phyloP scores from a whole-genome alignment of 2,797 vertebrate species.

The Alauda arvensis region DNA sequence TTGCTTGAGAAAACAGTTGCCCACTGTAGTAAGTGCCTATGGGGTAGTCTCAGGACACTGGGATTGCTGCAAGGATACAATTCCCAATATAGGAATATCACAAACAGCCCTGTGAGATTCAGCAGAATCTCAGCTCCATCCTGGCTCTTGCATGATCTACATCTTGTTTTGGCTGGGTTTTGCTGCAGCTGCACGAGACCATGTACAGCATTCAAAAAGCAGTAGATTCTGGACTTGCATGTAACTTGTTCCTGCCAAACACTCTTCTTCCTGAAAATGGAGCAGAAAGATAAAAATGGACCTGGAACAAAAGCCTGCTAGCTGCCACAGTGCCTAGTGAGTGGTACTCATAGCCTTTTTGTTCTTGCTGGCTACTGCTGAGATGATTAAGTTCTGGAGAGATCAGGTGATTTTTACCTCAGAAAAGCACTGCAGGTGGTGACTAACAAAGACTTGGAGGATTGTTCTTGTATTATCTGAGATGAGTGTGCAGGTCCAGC shows the following conservation, averaged over 20 bases:
- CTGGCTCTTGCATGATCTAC: not conserved
- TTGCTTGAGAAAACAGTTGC: not conserved
- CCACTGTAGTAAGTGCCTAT: not conserved
- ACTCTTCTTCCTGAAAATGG: conserved; percentile 23
- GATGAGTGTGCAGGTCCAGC: not conserved
- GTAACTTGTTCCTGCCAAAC: conserved; percentile 9
- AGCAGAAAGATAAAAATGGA: conserved; percentile 16
- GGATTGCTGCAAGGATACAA: not conserved
- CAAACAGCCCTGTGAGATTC: not conserved
- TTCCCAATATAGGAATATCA: not conserved
- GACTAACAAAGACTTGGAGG: not conserved
- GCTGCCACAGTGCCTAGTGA: not conserved
- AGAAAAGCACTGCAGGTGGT: conserved; percentile 3
- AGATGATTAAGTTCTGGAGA: conserved; percentile 40
- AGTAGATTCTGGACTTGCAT: not conserved
- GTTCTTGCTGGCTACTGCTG: conserved; percentile 21
- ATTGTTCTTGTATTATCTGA: not conserved
- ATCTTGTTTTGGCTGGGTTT: conserved; percentile 30
- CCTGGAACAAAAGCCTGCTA: conserved; percentile 7
- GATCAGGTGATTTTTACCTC: conserved; percentile 22
- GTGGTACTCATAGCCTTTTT: not conserved
- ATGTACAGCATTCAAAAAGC: conserved; percentile 2
- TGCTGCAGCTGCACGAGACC: conserved; percentile 2
- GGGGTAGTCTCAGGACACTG: not conserved
- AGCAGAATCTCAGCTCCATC: not conserved